phyloP scores from a whole-genome alignment of 2,888 invertebrate species.

The Mesoligia furuncula region DNA sequence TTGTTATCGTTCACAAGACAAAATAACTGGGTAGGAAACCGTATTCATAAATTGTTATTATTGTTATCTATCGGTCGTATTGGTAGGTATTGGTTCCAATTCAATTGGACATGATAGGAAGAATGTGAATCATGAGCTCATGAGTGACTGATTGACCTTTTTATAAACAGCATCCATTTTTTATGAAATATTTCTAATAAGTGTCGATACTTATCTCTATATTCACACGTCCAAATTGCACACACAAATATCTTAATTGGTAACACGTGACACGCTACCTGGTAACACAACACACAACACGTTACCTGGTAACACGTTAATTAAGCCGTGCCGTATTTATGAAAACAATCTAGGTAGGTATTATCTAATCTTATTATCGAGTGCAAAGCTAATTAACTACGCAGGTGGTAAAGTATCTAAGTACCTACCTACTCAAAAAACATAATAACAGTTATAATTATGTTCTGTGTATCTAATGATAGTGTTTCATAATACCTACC shows the following conservation, averaged over 20 bases:
- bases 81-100: constrained; percentile 16
- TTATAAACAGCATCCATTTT: background rate
- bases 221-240: constrained; percentile 19
- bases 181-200: constrained; percentile 5
- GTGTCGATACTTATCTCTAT: constrained; percentile 15
- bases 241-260: constrained; percentile 36
- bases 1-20: constrained; percentile 24
- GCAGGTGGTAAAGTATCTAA: constrained; percentile 37
- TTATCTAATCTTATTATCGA: constrained; percentile 46
- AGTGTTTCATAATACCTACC: background rate
- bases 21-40: constrained; percentile 5
- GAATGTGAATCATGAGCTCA: background rate
- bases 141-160: background rate
- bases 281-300: too few species aligned
- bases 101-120: background rate
- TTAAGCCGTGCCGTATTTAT: constrained; percentile 26
- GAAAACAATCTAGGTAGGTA: constrained; percentile 28
- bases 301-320: constrained; percentile 41
- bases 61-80: background rate
- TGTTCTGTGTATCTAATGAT: background rate
- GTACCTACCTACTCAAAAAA: background rate
- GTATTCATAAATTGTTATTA: constrained; percentile 14
- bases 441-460: background rate
- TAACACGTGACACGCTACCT: too few species aligned
- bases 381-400: constrained; percentile 26